phyloP scores from a whole-genome alignment of 1,140 invertebrate genomes.

The Aphelenchoides avenae region DNA sequence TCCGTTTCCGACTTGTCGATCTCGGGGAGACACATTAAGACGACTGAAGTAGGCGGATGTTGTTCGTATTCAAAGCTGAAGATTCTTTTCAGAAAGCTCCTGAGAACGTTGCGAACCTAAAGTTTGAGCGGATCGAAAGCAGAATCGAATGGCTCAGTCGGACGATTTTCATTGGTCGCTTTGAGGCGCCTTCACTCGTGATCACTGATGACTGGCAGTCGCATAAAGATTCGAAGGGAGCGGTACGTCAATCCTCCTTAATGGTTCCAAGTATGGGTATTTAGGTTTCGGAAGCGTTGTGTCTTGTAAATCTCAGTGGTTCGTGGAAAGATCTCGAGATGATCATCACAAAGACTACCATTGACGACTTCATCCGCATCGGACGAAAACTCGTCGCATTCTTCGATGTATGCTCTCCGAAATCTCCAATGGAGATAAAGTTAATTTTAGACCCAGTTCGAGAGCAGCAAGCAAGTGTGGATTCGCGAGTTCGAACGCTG shows the following conservation, averaged over 20 bases:
- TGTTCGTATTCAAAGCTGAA: constrained; percentile 7
- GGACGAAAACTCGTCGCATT: constrained; percentile 44
- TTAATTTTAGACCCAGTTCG: constrained; percentile 50
- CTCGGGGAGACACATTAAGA: constrained; percentile 27
- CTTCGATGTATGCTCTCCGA: constrained; percentile 35
- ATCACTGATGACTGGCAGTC: constrained; percentile 43
- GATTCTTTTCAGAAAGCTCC: constrained; percentile 41
- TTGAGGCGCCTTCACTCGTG: constrained; percentile 34
- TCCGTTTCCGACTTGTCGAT: constrained; percentile 32
- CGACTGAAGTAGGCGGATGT: constrained; percentile 21
- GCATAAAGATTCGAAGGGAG: constrained; percentile 4
- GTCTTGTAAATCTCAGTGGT: constrained; percentile 32
- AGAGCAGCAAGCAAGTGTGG: constrained; percentile 36
- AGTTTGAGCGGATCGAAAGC: constrained; percentile 39
- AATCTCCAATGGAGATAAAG: too few relatives aligned
- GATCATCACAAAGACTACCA: constrained; percentile 52
- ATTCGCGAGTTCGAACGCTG: constrained; percentile 12
- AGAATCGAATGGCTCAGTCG: constrained; percentile 55
- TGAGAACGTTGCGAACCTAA: constrained; percentile 37
- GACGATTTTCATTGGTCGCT: constrained; percentile 42
- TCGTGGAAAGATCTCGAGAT: constrained; percentile 50
- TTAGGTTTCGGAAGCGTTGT: constrained; percentile 40
- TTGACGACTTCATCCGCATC: constrained; percentile 46
- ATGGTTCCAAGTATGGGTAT: constrained; percentile 10
- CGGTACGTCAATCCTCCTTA: too few relatives aligned